These are phyloP conservation scores for Geodia barretti DNA, from an alignment of 37 sponge, comb jelly and placozoan species.

Conservation along the genomic window DNA sequence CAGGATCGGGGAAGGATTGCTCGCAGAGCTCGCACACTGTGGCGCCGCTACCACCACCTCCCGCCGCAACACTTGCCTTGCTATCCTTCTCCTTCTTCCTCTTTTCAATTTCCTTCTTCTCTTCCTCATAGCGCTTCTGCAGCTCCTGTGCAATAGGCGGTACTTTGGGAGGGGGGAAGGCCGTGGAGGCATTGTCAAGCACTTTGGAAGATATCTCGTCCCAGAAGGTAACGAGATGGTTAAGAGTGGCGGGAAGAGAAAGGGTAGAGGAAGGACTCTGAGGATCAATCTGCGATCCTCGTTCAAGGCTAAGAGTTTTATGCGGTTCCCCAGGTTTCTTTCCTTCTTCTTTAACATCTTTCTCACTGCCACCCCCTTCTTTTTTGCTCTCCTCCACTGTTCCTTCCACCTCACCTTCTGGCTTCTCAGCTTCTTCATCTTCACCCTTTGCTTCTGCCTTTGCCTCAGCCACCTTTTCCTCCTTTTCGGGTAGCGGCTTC, in stretches of 20 bases:
- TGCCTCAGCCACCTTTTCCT: constrained; percentile 8
- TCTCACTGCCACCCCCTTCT: not conserved
- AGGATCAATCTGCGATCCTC: not conserved
- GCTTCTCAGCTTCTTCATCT: constrained; percentile 31
- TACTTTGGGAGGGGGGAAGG: constrained; percentile 51
- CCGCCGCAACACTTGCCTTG: constrained; percentile 29
- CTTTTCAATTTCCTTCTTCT: constrained; percentile 71
- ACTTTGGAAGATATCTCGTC: constrained; percentile 76
- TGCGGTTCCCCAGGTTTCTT: not conserved
- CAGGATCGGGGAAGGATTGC: constrained; percentile 81
- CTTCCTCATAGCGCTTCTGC: constrained; percentile 62
- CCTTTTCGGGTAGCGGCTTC: not conserved
- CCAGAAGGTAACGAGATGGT: constrained; percentile 82
- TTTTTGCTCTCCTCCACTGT: not conserved
- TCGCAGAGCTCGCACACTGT: constrained; percentile 94
- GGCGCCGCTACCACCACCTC: constrained; percentile 48
- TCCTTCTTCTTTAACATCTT: constrained; percentile 3
- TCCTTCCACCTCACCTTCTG: not conserved
- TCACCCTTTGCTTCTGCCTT: not conserved
- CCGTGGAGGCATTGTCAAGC: constrained; percentile 32
- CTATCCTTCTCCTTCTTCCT: constrained; percentile 69
- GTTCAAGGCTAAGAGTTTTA: not conserved
- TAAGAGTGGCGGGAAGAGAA: constrained; percentile 71
- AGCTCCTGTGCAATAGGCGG: constrained; percentile 57
- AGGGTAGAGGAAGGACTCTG: not conserved